phyloP scores from a whole-genome alignment of 2,888 invertebrate species.

The Scaptomyza tumidula region DNA sequence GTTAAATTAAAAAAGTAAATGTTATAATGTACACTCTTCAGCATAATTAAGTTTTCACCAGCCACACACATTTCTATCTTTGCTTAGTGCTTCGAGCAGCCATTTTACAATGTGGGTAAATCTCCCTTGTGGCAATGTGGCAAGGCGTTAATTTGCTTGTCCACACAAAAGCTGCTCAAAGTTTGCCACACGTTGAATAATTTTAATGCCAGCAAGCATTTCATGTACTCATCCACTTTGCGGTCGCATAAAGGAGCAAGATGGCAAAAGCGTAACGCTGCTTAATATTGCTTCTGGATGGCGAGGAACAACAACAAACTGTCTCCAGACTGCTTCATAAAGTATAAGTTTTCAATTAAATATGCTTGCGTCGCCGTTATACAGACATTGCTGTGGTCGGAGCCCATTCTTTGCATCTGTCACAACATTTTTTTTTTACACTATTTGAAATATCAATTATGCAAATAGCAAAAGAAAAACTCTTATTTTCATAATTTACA shows the following conservation, averaged over 20 bases:
- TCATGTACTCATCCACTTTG: slow-evolving; percentile 14
- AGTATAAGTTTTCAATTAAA: slow-evolving; percentile 75
- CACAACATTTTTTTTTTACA: slow-evolving; percentile 47
- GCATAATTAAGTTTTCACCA: slow-evolving; percentile 57
- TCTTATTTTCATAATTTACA: slow-evolving; percentile 66
- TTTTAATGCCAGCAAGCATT: slow-evolving; percentile 25
- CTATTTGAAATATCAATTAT: slow-evolving; percentile 75
- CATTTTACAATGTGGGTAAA: not conserved
- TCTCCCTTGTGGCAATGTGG: slow-evolving; percentile 10
- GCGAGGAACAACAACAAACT: slow-evolving; percentile 2
- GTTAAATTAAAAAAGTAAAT: slow-evolving; percentile 68
- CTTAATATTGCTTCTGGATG: slow-evolving; percentile 9
- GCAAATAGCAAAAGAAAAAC: slow-evolving; percentile 53
- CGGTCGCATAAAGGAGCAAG: slow-evolving; percentile 6
- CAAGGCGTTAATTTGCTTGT: slow-evolving; percentile 15
- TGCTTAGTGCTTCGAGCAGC: not conserved
- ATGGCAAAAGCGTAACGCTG: no score
- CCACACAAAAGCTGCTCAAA: slow-evolving; percentile 32
- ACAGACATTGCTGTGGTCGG: slow-evolving; percentile 3
- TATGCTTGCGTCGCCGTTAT: slow-evolving; percentile 20
- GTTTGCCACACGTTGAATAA: slow-evolving; percentile 21
- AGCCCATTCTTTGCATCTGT: not conserved
- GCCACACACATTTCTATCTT: not conserved
- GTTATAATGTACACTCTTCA: slow-evolving; percentile 44
- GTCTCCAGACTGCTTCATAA: slow-evolving; percentile 31